phyloP scores from a whole-genome alignment of 2,888 invertebrate species.

The Ochropleura plecta region DNA sequence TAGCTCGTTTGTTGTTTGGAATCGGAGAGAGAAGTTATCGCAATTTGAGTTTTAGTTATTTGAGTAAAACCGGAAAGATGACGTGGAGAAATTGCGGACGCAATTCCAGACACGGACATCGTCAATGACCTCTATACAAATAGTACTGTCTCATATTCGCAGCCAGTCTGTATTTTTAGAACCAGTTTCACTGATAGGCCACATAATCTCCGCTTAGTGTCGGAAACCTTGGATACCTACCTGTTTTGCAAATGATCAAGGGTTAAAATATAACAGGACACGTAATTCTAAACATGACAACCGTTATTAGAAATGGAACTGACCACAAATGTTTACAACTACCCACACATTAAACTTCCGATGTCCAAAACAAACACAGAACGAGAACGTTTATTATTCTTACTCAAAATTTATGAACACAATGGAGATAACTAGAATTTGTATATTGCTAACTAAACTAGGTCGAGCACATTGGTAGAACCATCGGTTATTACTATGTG shows the following conservation, averaged over 20 bases:
- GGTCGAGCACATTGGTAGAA: background rate
- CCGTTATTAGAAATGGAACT: slow-evolving; percentile 10
- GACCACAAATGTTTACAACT: slow-evolving; percentile 10
- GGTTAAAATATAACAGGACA: background rate
- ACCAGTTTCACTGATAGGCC: background rate
- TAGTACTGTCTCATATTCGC: background rate
- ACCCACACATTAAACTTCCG: slow-evolving; percentile 10
- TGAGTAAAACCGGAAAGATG: background rate
- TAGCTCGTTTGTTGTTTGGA: background rate
- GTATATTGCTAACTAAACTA: slow-evolving; percentile 11
- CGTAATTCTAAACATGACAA: background rate
- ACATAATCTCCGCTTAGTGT: no score
- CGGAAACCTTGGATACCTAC: background rate
- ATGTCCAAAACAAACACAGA: slow-evolving; percentile 24
- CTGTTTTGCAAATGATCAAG: no score
- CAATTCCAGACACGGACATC: background rate
- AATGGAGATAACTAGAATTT: slow-evolving; percentile 16
- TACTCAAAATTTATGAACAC: slow-evolving; percentile 17
- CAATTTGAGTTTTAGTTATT: background rate
- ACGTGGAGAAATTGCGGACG: background rate
- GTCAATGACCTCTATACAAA: background rate
- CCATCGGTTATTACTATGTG: background rate
- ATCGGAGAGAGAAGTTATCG: background rate
- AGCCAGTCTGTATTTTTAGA: background rate
- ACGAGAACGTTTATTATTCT: slow-evolving; percentile 25